Conservation (phyloP, 2,113 vertebrate species). For the Panthera uncia region DNA sequence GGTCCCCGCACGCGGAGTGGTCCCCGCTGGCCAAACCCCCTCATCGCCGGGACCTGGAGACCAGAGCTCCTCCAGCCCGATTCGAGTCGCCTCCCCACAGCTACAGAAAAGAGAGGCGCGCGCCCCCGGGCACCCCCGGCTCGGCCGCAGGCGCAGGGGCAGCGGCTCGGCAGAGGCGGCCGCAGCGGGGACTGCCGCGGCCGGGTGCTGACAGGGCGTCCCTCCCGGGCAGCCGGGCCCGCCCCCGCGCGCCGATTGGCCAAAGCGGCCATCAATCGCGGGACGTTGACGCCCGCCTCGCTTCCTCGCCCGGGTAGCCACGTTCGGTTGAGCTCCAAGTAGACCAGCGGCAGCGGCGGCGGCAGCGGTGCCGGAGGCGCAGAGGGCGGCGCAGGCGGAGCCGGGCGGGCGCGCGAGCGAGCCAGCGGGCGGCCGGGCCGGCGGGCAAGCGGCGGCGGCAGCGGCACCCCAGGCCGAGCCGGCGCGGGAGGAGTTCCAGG, state of each 20-base stretch:
- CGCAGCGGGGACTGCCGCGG: conserved; percentile 59
- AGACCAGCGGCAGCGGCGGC: conserved; percentile 74
- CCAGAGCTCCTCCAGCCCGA: background rate
- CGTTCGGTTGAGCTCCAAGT: conserved; percentile 88
- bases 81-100: background rate
- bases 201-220: conserved; percentile 70
- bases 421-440: conserved; percentile 38
- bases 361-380: conserved; percentile 70
- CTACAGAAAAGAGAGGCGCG: background rate
- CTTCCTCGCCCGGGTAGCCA: conserved; percentile 84
- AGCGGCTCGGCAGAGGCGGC: conserved; percentile 50
- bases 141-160: background rate
- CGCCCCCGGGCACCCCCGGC: conserved; percentile 31
- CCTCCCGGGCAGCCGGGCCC: conserved; percentile 60
- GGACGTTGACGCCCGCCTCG: conserved; percentile 78
- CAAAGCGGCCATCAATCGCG: conserved; percentile 75
- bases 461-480: conserved; percentile 67
- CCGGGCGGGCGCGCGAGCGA: conserved; percentile 54
- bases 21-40: background rate
- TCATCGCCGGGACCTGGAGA: background rate
- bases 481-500: conserved; percentile 87
- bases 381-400: conserved; percentile 80
- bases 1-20: background rate
- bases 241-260: conserved; percentile 76
- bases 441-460: conserved; percentile 52